Percentiles rank a stretch among this genome's conserved stretches.
Evolutionary conservation across 1,140 invertebrate species (phyloP).

Genomic region (Papilio polyxenes): DNA sequence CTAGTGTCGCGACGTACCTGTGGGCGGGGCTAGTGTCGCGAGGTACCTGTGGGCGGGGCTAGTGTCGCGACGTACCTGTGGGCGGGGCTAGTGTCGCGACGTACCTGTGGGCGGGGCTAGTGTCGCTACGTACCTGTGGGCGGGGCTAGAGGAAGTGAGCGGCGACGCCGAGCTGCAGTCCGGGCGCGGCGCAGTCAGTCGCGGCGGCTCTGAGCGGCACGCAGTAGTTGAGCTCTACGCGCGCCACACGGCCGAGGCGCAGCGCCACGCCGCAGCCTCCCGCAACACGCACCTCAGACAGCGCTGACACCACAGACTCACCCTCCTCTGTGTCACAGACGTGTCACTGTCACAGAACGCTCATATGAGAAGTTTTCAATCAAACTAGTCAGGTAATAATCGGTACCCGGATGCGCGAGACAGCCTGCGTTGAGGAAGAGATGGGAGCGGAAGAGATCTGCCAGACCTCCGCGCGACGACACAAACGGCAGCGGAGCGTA

Average conservation of each 20-base stretch:
- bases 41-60: too few species aligned
- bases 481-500: slow-evolving; percentile 93
- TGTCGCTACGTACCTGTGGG: slow-evolving; percentile 14
- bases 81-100: too few species aligned
- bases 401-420: slow-evolving; percentile 56
- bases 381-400: too few species aligned
- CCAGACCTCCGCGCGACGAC: slow-evolving; percentile 87
- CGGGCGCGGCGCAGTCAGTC: slow-evolving; percentile 81
- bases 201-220: slow-evolving; percentile 82
- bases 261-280: slow-evolving; percentile 89
- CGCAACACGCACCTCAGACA: slow-evolving; percentile 80
- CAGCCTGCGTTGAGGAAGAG: slow-evolving; percentile 91
- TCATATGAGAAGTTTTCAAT: too few species aligned
- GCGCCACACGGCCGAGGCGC: slow-evolving; percentile 87
- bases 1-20: background rate
- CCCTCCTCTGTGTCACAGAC: slow-evolving; percentile 50
- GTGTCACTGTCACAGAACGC: background rate
- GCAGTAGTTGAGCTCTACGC: slow-evolving; percentile 94
- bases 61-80: too few species aligned
- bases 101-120: slow-evolving; percentile 59
- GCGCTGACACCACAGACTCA: slow-evolving; percentile 36
- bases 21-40: too few species aligned
- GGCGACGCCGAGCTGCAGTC: slow-evolving; percentile 87
- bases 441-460: slow-evolving; percentile 90
- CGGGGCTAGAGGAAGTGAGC: slow-evolving; percentile 83